Conservation (phyloP, 2,113 vertebrate species). For the Dascyllus trimaculatus region DNA sequence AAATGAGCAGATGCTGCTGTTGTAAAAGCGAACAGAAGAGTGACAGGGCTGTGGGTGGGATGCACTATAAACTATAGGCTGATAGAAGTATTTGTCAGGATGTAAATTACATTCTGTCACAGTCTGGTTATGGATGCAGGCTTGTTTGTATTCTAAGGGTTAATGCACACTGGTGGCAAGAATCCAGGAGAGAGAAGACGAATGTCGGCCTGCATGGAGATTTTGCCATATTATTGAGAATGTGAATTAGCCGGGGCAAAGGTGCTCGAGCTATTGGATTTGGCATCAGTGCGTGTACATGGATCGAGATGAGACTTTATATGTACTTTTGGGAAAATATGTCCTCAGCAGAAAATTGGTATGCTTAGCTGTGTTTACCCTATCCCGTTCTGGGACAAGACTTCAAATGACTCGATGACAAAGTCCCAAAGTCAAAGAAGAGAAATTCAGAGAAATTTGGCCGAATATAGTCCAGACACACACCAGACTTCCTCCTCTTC, state of each 20-base stretch:
- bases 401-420: constrained; percentile 12
- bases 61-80: too few relatives aligned
- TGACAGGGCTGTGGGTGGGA: too few relatives aligned
- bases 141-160: background rate
- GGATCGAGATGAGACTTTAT: constrained; percentile 18
- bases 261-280: constrained; percentile 6
- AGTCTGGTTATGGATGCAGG: background rate
- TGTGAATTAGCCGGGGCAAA: constrained; percentile 4
- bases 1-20: background rate
- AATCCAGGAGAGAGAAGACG: constrained; percentile 2
- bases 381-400: constrained; percentile 21
- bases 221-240: background rate
- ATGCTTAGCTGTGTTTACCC: constrained; percentile 18
- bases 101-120: background rate
- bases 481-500: background rate
- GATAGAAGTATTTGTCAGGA: background rate
- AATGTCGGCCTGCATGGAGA: background rate
- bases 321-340: constrained; percentile 20
- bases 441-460: constrained; percentile 18
- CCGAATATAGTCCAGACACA: background rate
- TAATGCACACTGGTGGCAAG: background rate
- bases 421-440: constrained; percentile 33
- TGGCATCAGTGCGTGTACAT: constrained; percentile 1
- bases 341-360: background rate
- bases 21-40: too few relatives aligned